Conservation (phyloP, 2,113 vertebrate species). For the Terrapene triunguis region DNA sequence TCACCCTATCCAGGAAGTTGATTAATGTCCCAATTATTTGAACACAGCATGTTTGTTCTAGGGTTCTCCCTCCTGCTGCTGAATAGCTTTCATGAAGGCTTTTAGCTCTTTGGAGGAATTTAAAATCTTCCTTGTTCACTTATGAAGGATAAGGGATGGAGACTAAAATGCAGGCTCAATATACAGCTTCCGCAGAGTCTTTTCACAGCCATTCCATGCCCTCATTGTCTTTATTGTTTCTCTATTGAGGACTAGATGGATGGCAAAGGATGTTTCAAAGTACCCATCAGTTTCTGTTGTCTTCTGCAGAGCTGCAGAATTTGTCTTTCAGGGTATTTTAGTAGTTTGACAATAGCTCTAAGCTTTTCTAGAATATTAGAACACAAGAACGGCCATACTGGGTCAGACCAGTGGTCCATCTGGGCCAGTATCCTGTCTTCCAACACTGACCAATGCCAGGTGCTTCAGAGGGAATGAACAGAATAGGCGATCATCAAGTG, state of each 20-base stretch:
- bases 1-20: conserved; percentile 14
- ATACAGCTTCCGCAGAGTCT: background rate
- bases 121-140: background rate
- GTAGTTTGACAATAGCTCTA: background rate
- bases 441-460: too few species aligned
- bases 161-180: background rate
- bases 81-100: conserved; percentile 50
- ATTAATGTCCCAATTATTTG: conserved; percentile 70
- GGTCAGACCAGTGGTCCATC: too few species aligned
- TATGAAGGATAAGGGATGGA: background rate
- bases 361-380: background rate
- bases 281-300: background rate
- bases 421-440: too few species aligned
- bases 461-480: too few species aligned
- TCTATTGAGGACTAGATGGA: background rate
- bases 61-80: conserved; percentile 51
- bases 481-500: too few species aligned
- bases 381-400: background rate
- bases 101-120: conserved; percentile 37
- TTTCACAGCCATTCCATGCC: background rate
- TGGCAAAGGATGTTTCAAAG: background rate
- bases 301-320: background rate
- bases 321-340: background rate
- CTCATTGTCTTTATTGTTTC: background rate
- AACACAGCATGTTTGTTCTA: conserved; percentile 51